Evolutionary conservation across 2,888 invertebrate species (phyloP).

Genomic region (Cantharis rustica): DNA sequence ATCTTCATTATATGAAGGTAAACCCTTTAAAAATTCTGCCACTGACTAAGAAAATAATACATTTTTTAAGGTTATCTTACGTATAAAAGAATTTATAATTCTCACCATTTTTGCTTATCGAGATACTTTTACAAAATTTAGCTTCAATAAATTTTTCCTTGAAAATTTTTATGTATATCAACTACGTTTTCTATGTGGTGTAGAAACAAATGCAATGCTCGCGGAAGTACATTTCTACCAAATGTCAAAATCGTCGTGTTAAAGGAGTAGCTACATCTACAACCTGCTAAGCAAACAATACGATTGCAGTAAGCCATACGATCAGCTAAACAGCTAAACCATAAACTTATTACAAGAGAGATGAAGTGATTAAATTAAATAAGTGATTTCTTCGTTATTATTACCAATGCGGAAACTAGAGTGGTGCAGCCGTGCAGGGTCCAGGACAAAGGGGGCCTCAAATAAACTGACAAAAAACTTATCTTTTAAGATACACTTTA

Average conservation of each 20-base stretch:
- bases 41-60: slow-evolving; percentile 69
- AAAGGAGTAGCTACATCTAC: not conserved
- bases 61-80: not conserved
- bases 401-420: too few species aligned
- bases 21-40: slow-evolving; percentile 87
- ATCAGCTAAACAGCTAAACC: too few species aligned
- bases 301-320: too few species aligned
- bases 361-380: too few species aligned
- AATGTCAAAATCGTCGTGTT: not conserved
- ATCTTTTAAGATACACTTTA: too few species aligned
- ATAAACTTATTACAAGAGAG: too few species aligned
- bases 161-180: not conserved
- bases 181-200: not conserved
- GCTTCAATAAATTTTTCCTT: not conserved
- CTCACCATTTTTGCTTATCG: not conserved
- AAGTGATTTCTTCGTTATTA: too few species aligned
- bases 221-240: not conserved
- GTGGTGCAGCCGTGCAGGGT: too few species aligned
- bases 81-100: not conserved
- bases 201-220: not conserved
- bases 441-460: too few species aligned
- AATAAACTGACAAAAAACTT: too few species aligned
- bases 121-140: not conserved
- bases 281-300: not conserved
- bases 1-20: slow-evolving; percentile 88